A percentile compares a stretch with the other conserved stretches of the same genome.
phyloP scores from a whole-genome alignment of 2,113 vertebrate species.

The Lichenostomus cassidix region DNA sequence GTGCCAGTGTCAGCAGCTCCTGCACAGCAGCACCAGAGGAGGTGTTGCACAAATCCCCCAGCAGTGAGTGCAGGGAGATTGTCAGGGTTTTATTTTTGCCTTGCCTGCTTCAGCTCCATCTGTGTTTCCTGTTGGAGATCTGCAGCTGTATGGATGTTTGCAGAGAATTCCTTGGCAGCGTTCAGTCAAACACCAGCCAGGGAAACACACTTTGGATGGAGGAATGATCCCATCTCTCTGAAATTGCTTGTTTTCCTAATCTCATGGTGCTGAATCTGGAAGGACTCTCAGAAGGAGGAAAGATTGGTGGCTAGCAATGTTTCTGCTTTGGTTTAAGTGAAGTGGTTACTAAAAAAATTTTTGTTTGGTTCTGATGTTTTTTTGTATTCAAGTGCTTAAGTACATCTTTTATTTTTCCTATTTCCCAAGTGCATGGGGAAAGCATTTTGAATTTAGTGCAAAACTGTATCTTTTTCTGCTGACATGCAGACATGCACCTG shows the following conservation, averaged over 20 bases:
- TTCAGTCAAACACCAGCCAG: not conserved
- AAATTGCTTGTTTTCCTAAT: not conserved
- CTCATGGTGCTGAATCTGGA: not conserved
- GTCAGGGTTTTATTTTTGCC: not conserved
- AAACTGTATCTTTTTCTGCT: not conserved
- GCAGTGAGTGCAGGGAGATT: not conserved
- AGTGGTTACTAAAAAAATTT: not conserved
- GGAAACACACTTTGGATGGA: not conserved
- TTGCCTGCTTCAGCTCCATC: not conserved
- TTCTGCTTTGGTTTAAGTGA: not conserved
- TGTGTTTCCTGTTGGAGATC: not conserved
- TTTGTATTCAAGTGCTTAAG: not conserved
- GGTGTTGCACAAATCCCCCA: not conserved
- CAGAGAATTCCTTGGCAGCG: not conserved
- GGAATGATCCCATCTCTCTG: not conserved
- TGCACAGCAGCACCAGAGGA: not conserved
- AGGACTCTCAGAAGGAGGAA: not conserved
- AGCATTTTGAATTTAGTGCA: not conserved
- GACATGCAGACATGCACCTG: fast-evolving
- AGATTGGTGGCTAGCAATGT: not conserved
- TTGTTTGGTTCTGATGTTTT: not conserved
- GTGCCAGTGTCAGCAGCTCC: not conserved
- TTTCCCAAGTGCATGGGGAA: not conserved
- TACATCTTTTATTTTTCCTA: not conserved
- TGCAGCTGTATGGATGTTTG: not conserved